A percentile compares a stretch with the other conserved stretches of the same genome.
These are phyloP conservation scores for Channa maculata DNA, from an alignment of 2,113 vertebrate species.

Conservation along the genomic window DNA sequence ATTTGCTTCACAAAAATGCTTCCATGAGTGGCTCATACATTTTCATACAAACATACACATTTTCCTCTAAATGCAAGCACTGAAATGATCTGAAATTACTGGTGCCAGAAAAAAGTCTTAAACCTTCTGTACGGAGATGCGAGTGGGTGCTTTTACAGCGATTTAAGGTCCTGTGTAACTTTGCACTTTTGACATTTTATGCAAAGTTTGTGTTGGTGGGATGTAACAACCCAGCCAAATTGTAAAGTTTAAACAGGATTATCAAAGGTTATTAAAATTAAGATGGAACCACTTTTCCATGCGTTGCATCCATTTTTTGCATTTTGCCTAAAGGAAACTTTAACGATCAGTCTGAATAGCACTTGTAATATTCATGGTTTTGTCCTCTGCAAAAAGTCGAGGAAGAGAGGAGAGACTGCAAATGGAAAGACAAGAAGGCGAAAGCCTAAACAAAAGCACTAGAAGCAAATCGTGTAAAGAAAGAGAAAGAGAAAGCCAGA, in stretches of 20 bases:
- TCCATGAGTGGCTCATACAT: not conserved
- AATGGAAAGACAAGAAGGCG: conserved; percentile 36
- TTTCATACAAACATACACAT: not conserved
- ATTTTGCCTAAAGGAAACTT: not conserved
- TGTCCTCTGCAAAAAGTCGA: conserved; percentile 2
- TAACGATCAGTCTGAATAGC: not conserved
- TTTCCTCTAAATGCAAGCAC: not conserved
- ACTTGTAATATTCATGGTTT: not conserved
- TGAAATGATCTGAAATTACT: not conserved
- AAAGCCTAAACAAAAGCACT: conserved; percentile 33
- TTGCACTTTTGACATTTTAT: conserved; percentile 44
- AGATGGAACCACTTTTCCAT: not conserved
- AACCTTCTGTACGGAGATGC: not conserved
- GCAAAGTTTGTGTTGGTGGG: conserved; percentile 20
- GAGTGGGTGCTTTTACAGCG: conserved; percentile 24
- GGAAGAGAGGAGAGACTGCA: conserved; percentile 17
- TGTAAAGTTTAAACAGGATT: conserved; percentile 16
- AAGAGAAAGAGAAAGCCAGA: not conserved
- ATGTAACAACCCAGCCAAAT: conserved; percentile 26
- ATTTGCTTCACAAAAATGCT: no score
- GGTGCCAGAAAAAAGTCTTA: not conserved
- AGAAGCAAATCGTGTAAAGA: conserved; percentile 11
- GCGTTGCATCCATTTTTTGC: not conserved
- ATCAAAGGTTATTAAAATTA: conserved; percentile 16
- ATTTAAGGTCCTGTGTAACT: conserved; percentile 24